Conservation (phyloP, 2,888 invertebrate genomes). For the Amphipyra berbera region DNA sequence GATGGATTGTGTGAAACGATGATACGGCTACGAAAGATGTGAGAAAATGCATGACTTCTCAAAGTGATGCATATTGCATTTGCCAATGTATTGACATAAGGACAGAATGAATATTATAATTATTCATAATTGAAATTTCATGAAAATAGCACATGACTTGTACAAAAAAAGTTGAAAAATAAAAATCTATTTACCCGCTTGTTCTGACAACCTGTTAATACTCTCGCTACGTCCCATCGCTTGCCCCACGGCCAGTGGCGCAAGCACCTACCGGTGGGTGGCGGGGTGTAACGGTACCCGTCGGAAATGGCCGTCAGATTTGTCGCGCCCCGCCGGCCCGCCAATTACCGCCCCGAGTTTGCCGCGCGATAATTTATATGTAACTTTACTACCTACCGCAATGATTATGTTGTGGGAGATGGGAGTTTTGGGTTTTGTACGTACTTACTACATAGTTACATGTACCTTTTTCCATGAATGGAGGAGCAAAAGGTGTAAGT, state of each 20-base stretch:
- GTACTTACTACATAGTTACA: not conserved
- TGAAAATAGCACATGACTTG: too few species aligned
- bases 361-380: conserved; percentile 66
- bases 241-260: conserved; percentile 2
- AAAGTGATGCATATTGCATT: too few species aligned
- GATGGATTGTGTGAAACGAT: too few species aligned
- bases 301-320: conserved; percentile 82
- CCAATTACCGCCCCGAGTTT: conserved; percentile 75
- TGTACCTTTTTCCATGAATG: too few species aligned
- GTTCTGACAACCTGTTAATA: conserved; percentile 44
- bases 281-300: conserved; percentile 68
- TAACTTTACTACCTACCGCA: conserved; percentile 55
- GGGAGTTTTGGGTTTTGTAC: conserved; percentile 29
- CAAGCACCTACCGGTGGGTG: conserved; percentile 30
- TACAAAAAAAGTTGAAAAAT: not conserved
- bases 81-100: too few species aligned
- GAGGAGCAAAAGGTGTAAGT: too few species aligned
- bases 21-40: too few species aligned
- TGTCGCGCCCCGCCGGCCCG: conserved; percentile 80
- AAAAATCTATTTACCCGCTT: not conserved
- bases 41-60: too few species aligned
- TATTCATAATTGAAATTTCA: too few species aligned
- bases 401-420: conserved; percentile 48
- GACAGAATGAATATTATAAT: too few species aligned
- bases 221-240: conserved; percentile 9